Conservation (phyloP, 1,140 invertebrate genomes). For the Drosophila teissieri region DNA sequence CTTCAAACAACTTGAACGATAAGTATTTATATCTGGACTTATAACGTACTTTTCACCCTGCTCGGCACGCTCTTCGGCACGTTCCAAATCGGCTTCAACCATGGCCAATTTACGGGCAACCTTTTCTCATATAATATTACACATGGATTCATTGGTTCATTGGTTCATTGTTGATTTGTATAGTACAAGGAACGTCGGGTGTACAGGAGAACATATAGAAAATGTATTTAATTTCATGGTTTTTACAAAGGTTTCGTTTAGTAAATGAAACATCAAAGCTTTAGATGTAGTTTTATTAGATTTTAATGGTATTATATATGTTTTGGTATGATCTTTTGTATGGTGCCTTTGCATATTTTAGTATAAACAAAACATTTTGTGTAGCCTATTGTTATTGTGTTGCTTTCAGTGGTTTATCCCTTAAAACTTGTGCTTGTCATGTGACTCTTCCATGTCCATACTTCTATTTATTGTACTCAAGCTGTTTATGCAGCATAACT, state of each 20-base stretch:
- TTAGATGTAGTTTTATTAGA: slow-evolving; percentile 10
- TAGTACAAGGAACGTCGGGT: slow-evolving; percentile 37
- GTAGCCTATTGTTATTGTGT: slow-evolving; percentile 23
- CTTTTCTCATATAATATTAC: slow-evolving; percentile 87
- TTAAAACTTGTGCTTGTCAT: slow-evolving; percentile 51
- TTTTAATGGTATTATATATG: slow-evolving; percentile 7
- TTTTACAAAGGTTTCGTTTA: slow-evolving; percentile 32
- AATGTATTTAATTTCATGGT: slow-evolving; percentile 63
- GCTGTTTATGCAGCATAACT: background rate
- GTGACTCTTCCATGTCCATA: slow-evolving; percentile 3
- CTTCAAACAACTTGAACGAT: slow-evolving; percentile 47
- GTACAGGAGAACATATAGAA: slow-evolving; percentile 59
- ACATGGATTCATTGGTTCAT: slow-evolving; percentile 52
- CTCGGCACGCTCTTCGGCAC: slow-evolving; percentile 99
- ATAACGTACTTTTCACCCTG: slow-evolving; percentile 99
- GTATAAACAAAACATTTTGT: slow-evolving; percentile 35
- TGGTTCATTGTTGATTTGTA: slow-evolving; percentile 36
- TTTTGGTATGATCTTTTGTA: slow-evolving; percentile 7
- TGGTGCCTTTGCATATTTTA: slow-evolving; percentile 23
- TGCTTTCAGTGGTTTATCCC: slow-evolving; percentile 2
- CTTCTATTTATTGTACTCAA: slow-evolving; percentile 4
- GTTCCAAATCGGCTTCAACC: slow-evolving; percentile 99
- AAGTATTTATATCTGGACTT: slow-evolving; percentile 37
- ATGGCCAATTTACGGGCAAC: slow-evolving; percentile 99
- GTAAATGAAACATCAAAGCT: slow-evolving; percentile 24